Evolutionary conservation across 1,140 invertebrate genomes (phyloP), one percentile per base, ranked within the genome.

Genomic region (Phthorimaea operculella): DNA sequence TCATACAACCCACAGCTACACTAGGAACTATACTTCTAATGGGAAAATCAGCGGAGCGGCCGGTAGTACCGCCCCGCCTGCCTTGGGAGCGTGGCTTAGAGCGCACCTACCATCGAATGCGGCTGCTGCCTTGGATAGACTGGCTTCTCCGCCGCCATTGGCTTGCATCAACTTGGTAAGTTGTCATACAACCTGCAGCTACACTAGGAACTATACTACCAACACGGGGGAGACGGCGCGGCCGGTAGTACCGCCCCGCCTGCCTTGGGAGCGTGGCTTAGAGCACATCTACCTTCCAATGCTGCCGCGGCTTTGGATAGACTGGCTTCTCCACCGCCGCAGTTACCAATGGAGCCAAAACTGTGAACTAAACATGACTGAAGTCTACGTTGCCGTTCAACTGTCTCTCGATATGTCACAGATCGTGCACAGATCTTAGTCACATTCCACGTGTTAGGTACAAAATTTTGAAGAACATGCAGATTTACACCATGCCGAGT

Each of bases 41-140:
- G 11, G 61, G 67, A 28, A 60, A 52, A n/a, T n/a, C n/a, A 28
- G 53, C 63, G 48, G 63, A 44, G 63, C 28, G 17, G 50, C 49
- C 17, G 55, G 49, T 39, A 67, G 65, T 57, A 62, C 64, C 9
- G 54, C 70, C 28, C 59, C 65, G 34, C 66, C 72, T 9, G 60
- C 69, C 7, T 65, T 79, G 10, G 69, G 69, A 48, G 64, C 79
- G 3, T 83, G 74, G 74, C 66, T 86, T 15, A 68, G 76, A 42
- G 67, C 72, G 10, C 72, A 80, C 51, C 58, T 85, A 59, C 72
- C 82, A 0, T 18, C 72, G n/a, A 59, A 62, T 39, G 75, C 77
- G 8, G 67, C 67, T 10, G 55, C 74, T 18, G 73, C 72, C 9
- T 61, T 86, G 5, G 71, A 73, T 16, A 58, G 63, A 0, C 66